phyloP scores from a whole-genome alignment of 2,113 vertebrate genomes.

The Rhinogobius similis region DNA sequence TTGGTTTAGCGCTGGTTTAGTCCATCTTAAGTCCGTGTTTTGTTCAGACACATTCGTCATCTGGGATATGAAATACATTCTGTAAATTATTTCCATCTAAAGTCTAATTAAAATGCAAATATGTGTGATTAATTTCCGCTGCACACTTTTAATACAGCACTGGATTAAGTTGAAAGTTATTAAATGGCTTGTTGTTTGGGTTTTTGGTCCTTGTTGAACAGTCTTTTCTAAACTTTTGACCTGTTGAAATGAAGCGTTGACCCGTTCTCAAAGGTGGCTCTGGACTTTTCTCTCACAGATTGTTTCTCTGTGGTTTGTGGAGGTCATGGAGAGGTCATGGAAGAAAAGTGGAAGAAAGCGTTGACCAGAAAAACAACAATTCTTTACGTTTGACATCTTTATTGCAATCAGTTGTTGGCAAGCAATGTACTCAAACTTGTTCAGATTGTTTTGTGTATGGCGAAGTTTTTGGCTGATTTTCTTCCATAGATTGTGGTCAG shows the following conservation, averaged over 20 bases:
- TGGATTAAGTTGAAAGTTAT: not conserved
- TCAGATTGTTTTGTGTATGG: not conserved
- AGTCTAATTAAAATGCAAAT: slow-evolving; percentile 1
- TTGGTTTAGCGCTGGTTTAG: not conserved
- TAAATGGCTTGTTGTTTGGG: not conserved
- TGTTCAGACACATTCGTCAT: not conserved
- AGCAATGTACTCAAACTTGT: too few relatives aligned
- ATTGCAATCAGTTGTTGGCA: not conserved
- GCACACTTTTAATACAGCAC: not conserved
- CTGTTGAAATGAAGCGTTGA: not conserved
- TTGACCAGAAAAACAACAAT: not conserved
- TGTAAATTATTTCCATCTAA: not conserved
- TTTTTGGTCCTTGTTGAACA: not conserved
- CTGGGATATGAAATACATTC: not conserved
- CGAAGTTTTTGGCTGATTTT: not conserved
- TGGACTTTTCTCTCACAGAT: not conserved
- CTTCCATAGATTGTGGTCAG: not conserved
- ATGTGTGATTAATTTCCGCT: not conserved
- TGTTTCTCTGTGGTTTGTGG: not conserved
- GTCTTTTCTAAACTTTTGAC: slow-evolving; percentile 7
- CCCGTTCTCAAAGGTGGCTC: not conserved
- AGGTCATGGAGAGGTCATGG: not conserved
- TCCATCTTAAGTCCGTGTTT: slow-evolving; percentile 9
- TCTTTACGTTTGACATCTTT: not conserved
- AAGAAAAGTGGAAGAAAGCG: not conserved